phyloP scores from a whole-genome alignment of 2,797 vertebrate genomes.

The Cephalopachus bancanus region DNA sequence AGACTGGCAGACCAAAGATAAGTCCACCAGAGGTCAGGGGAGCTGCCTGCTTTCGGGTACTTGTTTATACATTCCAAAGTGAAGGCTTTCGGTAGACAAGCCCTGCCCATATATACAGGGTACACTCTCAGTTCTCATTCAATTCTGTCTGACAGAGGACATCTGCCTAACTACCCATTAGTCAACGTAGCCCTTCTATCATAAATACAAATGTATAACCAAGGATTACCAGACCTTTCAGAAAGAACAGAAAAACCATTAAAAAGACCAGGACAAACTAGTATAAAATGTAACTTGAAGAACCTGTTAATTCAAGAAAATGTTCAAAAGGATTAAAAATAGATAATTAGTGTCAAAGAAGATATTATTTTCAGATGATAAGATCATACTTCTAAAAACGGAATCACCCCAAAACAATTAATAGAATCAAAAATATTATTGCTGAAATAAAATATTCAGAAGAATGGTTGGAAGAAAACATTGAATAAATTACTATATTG shows the following conservation, averaged over 20 bases:
- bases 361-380: constrained; percentile 24
- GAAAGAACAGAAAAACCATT: neutral
- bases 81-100: neutral
- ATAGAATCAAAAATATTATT: neutral
- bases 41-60: neutral
- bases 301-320: neutral
- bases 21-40: neutral
- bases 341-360: neutral
- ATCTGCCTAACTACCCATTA: neutral
- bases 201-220: neutral
- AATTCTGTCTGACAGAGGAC: neutral
- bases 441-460: constrained; percentile 24
- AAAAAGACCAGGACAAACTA: constrained; percentile 26
- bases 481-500: neutral
- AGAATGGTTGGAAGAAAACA: neutral
- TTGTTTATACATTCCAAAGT: neutral
- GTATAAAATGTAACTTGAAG: neutral
- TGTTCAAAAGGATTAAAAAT: neutral
- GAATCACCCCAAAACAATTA: constrained; percentile 5
- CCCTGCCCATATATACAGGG: neutral
- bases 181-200: neutral
- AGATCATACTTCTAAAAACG: neutral
- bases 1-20: neutral
- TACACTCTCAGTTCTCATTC: neutral
- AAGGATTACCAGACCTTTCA: neutral